Evolutionary conservation across 2,888 invertebrate species (phyloP).

Genomic region (Chrysolina americana): DNA sequence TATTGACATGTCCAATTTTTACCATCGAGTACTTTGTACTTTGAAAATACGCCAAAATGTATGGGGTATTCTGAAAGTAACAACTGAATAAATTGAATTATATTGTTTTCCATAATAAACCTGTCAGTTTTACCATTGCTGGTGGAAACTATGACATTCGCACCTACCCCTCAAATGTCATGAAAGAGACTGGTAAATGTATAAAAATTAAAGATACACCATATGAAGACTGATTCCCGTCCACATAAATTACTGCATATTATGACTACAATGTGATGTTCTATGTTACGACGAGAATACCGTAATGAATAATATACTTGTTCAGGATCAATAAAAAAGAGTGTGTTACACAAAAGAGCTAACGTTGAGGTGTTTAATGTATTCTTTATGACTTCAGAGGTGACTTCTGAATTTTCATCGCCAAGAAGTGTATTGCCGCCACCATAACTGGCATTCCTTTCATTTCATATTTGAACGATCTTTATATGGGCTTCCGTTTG

Average conservation of each 20-base stretch:
- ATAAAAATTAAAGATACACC: not conserved
- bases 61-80: no score
- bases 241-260: conserved; percentile 12
- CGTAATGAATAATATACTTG: not conserved
- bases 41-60: no score
- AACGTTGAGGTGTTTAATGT: conserved; percentile 14
- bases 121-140: no score
- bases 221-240: not conserved
- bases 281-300: conserved; percentile 37
- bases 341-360: not conserved
- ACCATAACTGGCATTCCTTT: not conserved
- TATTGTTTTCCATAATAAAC: no score
- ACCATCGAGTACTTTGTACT: no score
- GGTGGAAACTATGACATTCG: no score
- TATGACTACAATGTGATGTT: conserved; percentile 46
- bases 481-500: conserved; percentile 30
- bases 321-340: not conserved
- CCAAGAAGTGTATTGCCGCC: not conserved
- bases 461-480: conserved; percentile 22
- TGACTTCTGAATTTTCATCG: conserved; percentile 3
- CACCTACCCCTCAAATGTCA: not conserved
- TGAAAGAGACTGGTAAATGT: no score
- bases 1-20: no score
- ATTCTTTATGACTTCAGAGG: not conserved
- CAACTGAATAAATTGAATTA: no score